Evolutionary conservation across 2,888 invertebrate species (phyloP).

Genomic region (Cylindroiulus punctatus): DNA sequence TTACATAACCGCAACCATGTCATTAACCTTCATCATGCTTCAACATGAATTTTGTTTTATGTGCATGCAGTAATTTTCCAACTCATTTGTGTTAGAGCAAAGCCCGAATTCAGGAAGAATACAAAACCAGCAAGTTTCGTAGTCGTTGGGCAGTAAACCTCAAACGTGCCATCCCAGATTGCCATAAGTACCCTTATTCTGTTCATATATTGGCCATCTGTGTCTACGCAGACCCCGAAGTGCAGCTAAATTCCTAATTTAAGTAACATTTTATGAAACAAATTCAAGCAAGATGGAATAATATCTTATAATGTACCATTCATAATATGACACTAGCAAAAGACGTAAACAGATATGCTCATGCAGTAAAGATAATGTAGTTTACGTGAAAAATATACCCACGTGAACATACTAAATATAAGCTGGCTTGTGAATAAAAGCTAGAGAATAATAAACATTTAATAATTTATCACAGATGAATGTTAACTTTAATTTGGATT

Average conservation of each 20-base stretch:
- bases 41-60: background rate
- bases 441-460: background rate
- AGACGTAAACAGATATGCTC: slow-evolving; percentile 1
- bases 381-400: background rate
- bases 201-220: slow-evolving; percentile 52
- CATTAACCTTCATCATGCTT: background rate
- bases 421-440: background rate
- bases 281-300: slow-evolving; percentile 35
- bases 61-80: background rate
- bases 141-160: slow-evolving; percentile 47
- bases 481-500: no score
- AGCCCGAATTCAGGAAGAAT: background rate
- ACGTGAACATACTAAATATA: background rate
- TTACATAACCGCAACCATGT: background rate
- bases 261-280: slow-evolving; percentile 46
- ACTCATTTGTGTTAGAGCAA: background rate
- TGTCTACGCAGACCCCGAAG: slow-evolving; percentile 48
- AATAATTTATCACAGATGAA: no score
- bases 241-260: slow-evolving; percentile 40
- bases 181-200: slow-evolving; percentile 47
- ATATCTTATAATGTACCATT: slow-evolving; percentile 46
- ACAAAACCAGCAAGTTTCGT: background rate
- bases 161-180: slow-evolving; percentile 50
- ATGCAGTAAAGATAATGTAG: background rate
- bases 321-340: slow-evolving; percentile 40